Conservation (phyloP, 2,888 invertebrate genomes). For the Daptonema setosum region DNA sequence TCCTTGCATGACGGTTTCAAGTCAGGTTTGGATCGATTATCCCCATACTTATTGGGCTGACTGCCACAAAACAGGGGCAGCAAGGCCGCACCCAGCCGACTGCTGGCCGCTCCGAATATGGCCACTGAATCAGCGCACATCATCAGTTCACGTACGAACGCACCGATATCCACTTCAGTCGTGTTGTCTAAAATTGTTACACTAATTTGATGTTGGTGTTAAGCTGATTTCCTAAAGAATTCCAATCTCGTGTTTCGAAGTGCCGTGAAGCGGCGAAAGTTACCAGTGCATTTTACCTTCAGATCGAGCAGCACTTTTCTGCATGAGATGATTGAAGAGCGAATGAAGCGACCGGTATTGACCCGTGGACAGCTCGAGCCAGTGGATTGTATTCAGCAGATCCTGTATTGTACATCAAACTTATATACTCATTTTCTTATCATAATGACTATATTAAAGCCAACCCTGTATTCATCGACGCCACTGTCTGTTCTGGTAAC, state of each 20-base stretch:
- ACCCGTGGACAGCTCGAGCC: neutral
- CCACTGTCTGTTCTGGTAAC: neutral
- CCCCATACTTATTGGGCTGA: neutral
- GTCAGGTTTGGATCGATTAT: neutral
- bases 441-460: neutral
- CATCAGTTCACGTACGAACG: neutral
- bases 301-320: no score
- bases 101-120: neutral
- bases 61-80: neutral
- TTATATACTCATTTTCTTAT: neutral
- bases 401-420: neutral
- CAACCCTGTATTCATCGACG: neutral
- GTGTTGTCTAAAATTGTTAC: no score
- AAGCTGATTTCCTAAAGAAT: no score
- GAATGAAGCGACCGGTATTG: slow-evolving; percentile 1
- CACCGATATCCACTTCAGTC: neutral
- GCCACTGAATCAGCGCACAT: neutral
- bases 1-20: neutral
- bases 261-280: no score
- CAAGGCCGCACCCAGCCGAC: neutral
- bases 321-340: neutral
- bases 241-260: no score
- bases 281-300: no score
- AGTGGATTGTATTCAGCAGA: neutral
- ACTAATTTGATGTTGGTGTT: no score